Percentiles rank a stretch among this genome's conserved stretches.
Evolutionary conservation across 2,797 vertebrate species (phyloP).

Genomic region (Leptodactylus fallax): DNA sequence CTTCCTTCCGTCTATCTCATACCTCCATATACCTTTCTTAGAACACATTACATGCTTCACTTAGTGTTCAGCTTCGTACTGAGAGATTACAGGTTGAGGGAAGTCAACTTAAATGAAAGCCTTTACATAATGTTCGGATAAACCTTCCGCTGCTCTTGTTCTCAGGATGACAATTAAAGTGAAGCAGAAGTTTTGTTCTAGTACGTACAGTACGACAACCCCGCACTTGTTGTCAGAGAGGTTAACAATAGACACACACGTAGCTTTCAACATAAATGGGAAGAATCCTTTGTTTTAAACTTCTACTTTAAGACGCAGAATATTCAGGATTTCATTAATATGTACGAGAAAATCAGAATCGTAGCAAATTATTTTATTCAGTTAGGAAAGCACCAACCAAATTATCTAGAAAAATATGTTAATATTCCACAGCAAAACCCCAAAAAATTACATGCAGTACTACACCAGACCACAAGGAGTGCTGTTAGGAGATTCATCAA

Average conservation of each 20-base stretch:
- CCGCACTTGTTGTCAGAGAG: neutral
- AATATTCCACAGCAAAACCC: too few species aligned
- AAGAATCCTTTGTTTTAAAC: neutral
- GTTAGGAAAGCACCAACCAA: neutral
- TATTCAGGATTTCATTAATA: neutral
- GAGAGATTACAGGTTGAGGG: neutral
- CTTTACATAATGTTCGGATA: slow-evolving; percentile 27
- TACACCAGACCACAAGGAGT: neutral
- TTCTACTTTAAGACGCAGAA: neutral
- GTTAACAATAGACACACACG: neutral
- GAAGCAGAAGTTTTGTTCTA: neutral
- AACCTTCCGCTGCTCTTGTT: slow-evolving; percentile 29
- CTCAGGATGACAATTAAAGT: slow-evolving; percentile 34
- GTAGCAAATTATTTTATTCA: too few species aligned
- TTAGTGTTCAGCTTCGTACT: neutral
- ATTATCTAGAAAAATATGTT: neutral
- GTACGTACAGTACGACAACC: neutral
- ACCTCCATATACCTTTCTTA: too few species aligned
- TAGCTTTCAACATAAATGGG: neutral
- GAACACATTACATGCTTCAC: neutral
- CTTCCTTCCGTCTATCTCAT: neutral
- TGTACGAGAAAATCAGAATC: neutral
- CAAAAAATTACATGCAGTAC: neutral
- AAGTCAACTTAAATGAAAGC: neutral
- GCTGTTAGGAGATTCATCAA: neutral